Percentiles rank a stretch among this genome's conserved stretches.
These are phyloP conservation scores for Plumapathes pennacea DNA, from an alignment of 92 coral and sea anemone genomes.

Conservation along the genomic window DNA sequence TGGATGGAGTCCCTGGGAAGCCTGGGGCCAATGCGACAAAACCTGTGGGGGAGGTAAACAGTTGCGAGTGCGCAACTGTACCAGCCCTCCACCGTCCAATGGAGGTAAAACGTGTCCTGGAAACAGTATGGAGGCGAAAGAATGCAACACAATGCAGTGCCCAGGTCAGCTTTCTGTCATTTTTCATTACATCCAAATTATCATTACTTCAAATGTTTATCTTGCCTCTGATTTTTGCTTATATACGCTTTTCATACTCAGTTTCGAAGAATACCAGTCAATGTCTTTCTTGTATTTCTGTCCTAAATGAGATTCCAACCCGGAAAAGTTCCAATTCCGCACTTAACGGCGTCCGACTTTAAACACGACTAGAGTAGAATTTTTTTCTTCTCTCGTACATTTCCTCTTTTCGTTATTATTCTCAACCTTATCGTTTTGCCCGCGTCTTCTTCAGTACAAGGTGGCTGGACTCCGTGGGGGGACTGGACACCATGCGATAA, in stretches of 20 bases:
- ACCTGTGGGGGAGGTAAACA: constrained; percentile 9
- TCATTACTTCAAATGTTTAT: not conserved
- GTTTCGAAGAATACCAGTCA: no score
- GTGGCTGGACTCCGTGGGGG: constrained; percentile 39
- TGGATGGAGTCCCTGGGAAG: constrained; percentile 20
- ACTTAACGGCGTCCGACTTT: no score
- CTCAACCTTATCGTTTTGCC: no score
- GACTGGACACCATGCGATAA: constrained; percentile 32
- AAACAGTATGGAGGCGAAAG: constrained; percentile 2
- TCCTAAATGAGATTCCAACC: no score
- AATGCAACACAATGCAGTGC: not conserved
- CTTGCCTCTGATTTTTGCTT: not conserved
- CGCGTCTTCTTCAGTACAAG: no score
- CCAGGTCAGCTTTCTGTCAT: no score
- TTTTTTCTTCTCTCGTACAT: no score
- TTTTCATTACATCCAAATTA: no score
- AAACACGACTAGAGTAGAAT: no score
- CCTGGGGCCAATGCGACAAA: constrained; percentile 15
- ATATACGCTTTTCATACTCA: not conserved
- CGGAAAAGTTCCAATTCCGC: no score
- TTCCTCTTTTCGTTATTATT: no score
- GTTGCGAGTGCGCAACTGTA: constrained; percentile 9
- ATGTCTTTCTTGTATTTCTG: no score
- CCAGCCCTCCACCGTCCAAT: constrained; percentile 8
- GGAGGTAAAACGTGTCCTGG: constrained; percentile 11